A percentile compares a stretch with the other conserved stretches of the same genome.
Conservation (phyloP, 2,797 vertebrate genomes). For the Myotis findleyi region DNA sequence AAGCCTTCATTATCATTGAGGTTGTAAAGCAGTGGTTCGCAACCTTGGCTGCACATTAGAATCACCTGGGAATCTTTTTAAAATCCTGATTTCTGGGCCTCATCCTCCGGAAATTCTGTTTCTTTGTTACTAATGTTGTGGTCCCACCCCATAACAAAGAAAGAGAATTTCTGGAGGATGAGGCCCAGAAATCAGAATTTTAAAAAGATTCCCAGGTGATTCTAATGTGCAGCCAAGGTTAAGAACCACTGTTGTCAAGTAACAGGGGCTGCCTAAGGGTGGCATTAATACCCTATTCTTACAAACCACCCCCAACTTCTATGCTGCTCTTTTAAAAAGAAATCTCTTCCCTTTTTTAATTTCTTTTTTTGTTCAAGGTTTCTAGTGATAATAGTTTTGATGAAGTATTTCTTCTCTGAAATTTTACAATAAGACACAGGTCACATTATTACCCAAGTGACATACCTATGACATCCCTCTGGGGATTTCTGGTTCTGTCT, state of each 20-base stretch:
- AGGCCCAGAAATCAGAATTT: too few relatives aligned
- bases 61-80: too few relatives aligned
- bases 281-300: not conserved
- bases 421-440: not conserved
- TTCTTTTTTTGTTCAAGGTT: not conserved
- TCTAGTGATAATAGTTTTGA: constrained; percentile 1
- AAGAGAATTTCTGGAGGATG: too few relatives aligned
- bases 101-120: too few relatives aligned
- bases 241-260: not conserved
- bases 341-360: not conserved
- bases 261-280: not conserved
- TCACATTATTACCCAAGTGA: not conserved
- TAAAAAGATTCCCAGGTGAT: too few relatives aligned
- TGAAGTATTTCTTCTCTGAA: not conserved
- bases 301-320: not conserved
- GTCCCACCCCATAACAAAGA: too few relatives aligned
- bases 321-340: not conserved
- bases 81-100: too few relatives aligned
- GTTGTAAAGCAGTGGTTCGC: not conserved
- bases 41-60: too few relatives aligned
- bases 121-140: too few relatives aligned
- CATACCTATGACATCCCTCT: not conserved
- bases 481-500: not conserved
- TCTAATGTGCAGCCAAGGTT: too few relatives aligned
- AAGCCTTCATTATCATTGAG: not conserved